Evolutionary conservation across 2,113 vertebrate genomes (phyloP).

Genomic region (Cochlearius cochlearius): DNA sequence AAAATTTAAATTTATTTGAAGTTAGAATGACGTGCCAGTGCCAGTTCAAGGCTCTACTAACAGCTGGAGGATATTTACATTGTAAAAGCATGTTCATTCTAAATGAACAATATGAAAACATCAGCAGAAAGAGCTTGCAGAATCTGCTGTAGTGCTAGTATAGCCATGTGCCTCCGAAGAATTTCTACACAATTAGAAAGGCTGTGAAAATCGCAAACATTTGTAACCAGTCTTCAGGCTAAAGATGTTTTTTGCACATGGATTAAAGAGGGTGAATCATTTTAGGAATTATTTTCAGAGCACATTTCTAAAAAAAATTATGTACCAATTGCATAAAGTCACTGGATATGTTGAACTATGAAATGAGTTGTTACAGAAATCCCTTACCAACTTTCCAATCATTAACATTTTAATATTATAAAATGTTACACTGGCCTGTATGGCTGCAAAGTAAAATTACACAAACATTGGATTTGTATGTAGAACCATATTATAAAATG

Average conservation of each 20-base stretch:
- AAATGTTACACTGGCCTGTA: neutral
- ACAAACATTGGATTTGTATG: neutral
- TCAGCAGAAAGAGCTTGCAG: neutral
- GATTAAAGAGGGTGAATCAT: neutral
- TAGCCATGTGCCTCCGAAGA: neutral
- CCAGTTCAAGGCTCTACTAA: neutral
- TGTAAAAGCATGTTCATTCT: neutral
- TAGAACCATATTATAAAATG: neutral
- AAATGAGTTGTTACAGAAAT: neutral
- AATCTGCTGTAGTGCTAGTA: neutral
- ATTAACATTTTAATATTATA: neutral
- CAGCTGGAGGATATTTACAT: neutral
- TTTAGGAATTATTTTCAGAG: conserved; percentile 1
- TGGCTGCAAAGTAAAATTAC: neutral
- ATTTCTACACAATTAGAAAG: neutral
- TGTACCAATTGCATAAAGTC: neutral
- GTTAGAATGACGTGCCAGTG: neutral
- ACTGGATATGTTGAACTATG: neutral
- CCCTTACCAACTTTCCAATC: neutral
- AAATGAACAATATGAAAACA: neutral
- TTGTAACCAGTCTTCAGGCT: neutral
- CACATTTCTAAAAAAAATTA: neutral
- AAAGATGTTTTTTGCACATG: neutral
- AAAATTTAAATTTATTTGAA: neutral
- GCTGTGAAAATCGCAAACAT: neutral